Percentiles rank a stretch among this genome's conserved stretches.
Evolutionary conservation across 2,888 invertebrate species (phyloP).

Genomic region (Dynastes tityus): DNA sequence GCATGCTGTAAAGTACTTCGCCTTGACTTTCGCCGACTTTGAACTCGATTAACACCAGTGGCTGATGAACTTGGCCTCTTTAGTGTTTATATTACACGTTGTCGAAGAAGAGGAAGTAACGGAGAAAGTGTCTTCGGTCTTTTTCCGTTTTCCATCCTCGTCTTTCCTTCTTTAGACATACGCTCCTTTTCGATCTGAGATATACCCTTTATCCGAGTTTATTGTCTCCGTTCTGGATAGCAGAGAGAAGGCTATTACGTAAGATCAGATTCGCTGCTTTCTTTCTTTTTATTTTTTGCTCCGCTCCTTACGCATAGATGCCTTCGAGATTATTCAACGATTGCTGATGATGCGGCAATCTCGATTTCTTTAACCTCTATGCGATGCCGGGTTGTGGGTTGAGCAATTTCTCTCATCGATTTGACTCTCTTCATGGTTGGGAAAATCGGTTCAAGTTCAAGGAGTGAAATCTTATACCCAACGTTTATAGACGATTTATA

Average conservation of each 20-base stretch:
- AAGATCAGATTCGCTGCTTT: slow-evolving; percentile 14
- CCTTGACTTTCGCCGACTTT: slow-evolving; percentile 61
- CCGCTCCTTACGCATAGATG: too few relatives aligned
- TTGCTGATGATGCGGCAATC: neutral
- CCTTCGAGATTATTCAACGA: slow-evolving; percentile 1
- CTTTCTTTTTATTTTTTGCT: slow-evolving; percentile 1
- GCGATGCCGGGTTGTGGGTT: slow-evolving; percentile 8
- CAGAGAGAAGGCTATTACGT: slow-evolving; percentile 14
- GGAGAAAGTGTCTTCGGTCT: slow-evolving; percentile 53
- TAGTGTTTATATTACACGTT: slow-evolving; percentile 51
- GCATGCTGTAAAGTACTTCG: slow-evolving; percentile 44
- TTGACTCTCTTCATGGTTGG: slow-evolving; percentile 18
- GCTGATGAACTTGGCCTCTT: slow-evolving; percentile 61
- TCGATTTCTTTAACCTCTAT: slow-evolving; percentile 38
- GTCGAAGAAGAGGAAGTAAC: slow-evolving; percentile 54
- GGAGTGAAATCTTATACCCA: slow-evolving; percentile 23
- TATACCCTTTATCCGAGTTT: neutral
- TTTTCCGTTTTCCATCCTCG: slow-evolving; percentile 29
- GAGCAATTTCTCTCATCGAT: slow-evolving; percentile 26
- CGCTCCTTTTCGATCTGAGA: slow-evolving; percentile 6
- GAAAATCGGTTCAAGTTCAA: slow-evolving; percentile 44
- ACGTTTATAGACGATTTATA: slow-evolving; percentile 3
- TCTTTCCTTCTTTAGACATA: neutral
- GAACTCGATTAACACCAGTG: slow-evolving; percentile 60
- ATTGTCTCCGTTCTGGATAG: slow-evolving; percentile 18